Conservation (phyloP, 2,888 invertebrate genomes). For the Sceliomorpha sp. region DNA sequence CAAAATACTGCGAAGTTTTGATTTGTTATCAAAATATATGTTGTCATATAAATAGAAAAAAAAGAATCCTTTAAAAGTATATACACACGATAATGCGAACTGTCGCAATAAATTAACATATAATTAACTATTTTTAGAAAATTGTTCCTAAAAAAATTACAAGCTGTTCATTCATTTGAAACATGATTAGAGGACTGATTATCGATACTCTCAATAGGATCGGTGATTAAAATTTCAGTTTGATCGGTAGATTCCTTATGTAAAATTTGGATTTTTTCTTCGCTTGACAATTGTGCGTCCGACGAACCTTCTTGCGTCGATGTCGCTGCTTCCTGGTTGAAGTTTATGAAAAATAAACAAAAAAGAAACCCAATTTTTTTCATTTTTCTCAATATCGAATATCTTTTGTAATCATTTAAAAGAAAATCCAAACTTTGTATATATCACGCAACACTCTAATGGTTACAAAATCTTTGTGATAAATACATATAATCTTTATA, state of each 20-base stretch:
- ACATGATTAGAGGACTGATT: conserved; percentile 70
- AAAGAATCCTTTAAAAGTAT: no score
- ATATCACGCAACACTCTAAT: no score
- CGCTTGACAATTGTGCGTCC: conserved; percentile 86
- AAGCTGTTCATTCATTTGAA: conserved; percentile 68
- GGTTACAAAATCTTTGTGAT: no score
- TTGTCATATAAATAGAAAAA: no score
- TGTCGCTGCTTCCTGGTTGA: conserved; percentile 84
- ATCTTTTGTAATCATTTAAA: no score
- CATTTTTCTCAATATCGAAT: no score
- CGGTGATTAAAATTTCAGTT: conserved; percentile 78
- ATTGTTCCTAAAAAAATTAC: conserved; percentile 20
- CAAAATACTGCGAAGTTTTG: no score
- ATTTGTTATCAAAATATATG: no score
- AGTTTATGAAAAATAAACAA: conserved; percentile 22
- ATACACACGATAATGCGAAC: no score
- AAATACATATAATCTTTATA: no score
- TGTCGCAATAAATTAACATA: no score
- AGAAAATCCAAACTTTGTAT: no score
- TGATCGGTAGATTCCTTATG: conserved; percentile 84
- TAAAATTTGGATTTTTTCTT: conserved; percentile 89
- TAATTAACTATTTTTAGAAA: not conserved
- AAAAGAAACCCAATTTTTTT: conserved; percentile 6
- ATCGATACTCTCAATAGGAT: conserved; percentile 70
- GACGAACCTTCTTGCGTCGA: conserved; percentile 88